These are phyloP conservation scores for Vicugna pacos DNA, from an alignment of 2,113 vertebrate species.

Conservation along the genomic window DNA sequence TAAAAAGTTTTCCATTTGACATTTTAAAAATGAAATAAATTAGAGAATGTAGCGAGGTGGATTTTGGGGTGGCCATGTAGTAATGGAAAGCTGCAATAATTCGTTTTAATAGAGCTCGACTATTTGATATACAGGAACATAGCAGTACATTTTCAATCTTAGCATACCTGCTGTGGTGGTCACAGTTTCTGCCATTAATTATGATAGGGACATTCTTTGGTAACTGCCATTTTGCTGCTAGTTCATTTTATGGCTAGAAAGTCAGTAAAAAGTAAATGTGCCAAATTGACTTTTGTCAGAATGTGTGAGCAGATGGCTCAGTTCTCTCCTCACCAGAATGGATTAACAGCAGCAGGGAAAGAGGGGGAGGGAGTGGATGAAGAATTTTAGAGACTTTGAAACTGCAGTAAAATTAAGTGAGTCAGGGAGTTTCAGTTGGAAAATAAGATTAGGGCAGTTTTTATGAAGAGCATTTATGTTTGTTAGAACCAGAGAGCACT, in stretches of 20 bases:
- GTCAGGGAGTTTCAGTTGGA: conserved; percentile 56
- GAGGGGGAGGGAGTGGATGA: conserved; percentile 11
- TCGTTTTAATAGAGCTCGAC: background rate
- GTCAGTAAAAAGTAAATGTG: conserved; percentile 69
- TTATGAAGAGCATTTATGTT: conserved; percentile 42
- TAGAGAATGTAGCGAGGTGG: background rate
- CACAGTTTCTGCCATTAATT: conserved; percentile 1
- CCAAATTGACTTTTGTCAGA: conserved; percentile 79
- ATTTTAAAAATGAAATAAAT: conserved; percentile 25
- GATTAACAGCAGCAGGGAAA: conserved; percentile 43
- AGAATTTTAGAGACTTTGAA: conserved; percentile 47
- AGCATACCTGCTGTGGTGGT: background rate
- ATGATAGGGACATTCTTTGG: conserved; percentile 35
- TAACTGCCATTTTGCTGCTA: conserved; percentile 65
- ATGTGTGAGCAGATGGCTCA: conserved; percentile 66
- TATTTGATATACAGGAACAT: background rate
- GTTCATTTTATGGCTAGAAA: conserved; percentile 65
- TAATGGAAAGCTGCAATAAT: conserved; percentile 4
- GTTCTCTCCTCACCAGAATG: conserved; percentile 43
- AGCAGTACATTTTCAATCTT: background rate
- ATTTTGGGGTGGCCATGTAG: background rate
- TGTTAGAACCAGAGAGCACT: conserved; percentile 5
- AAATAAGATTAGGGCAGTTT: conserved; percentile 33
- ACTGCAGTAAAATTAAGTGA: conserved; percentile 50
- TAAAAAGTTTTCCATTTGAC: conserved; percentile 58